Percentiles rank a stretch among this genome's conserved stretches.
These are phyloP conservation scores for Aurelia aurita DNA, from an alignment of 30 jellyfish, hydroid and myxozoan species.

Conservation along the genomic window DNA sequence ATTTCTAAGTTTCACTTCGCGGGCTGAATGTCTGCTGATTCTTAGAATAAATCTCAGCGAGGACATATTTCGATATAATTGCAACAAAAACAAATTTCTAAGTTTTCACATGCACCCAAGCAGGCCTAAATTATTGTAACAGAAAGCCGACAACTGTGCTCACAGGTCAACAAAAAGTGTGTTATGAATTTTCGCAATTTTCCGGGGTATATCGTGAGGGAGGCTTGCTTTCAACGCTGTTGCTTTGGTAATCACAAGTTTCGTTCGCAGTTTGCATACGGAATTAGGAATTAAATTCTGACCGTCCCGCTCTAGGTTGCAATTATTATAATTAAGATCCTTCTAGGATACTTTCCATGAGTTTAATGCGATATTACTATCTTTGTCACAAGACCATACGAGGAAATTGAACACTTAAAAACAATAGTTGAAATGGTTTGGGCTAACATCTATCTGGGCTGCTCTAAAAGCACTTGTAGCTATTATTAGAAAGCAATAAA, in stretches of 20 bases:
- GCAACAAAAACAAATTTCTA: background rate
- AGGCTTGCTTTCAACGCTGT: slow-evolving; percentile 55
- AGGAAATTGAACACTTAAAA: no score
- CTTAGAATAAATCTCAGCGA: no score
- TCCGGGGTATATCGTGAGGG: slow-evolving; percentile 65
- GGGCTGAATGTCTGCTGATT: no score
- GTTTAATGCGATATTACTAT: slow-evolving; percentile 2
- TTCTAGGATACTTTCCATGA: slow-evolving; percentile 62
- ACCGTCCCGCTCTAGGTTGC: slow-evolving; percentile 67
- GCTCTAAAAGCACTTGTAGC: no score
- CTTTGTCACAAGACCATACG: background rate
- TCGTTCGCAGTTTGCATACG: slow-evolving; percentile 58
- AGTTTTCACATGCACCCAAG: slow-evolving; percentile 9
- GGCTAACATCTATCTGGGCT: no score
- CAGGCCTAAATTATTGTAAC: background rate
- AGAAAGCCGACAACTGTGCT: slow-evolving; percentile 54
- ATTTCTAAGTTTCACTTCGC: no score
- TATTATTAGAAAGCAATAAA: no score
- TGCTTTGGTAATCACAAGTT: slow-evolving; percentile 21
- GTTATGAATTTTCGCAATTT: slow-evolving; percentile 22
- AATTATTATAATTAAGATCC: slow-evolving; percentile 43
- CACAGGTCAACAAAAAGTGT: slow-evolving; percentile 40
- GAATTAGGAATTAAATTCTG: slow-evolving; percentile 56
- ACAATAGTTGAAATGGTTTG: no score
- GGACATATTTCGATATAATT: no score